phyloP scores from a whole-genome alignment of 2,888 invertebrate genomes.

The Nomada ruficornis region DNA sequence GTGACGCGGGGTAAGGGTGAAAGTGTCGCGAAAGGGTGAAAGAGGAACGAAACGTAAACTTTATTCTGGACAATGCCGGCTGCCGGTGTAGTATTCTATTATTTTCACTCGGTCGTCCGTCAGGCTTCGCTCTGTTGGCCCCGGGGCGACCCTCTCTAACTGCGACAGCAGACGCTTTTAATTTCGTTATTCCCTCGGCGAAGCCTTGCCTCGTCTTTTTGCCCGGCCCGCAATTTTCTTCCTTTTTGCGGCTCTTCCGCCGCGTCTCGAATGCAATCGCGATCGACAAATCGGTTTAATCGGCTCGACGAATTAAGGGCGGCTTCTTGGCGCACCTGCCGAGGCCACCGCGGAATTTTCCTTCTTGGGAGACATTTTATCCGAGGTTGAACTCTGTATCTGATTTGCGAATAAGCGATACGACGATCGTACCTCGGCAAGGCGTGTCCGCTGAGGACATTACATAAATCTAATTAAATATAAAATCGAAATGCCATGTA shows the following conservation, averaged over 20 bases:
- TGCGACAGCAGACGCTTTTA: constrained; percentile 74
- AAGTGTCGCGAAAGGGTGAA: constrained; percentile 50
- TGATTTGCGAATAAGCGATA: no score
- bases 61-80: constrained; percentile 80
- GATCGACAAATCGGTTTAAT: constrained; percentile 58
- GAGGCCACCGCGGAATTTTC: not conserved
- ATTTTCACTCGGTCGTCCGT: constrained; percentile 76
- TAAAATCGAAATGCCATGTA: no score
- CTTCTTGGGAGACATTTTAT: not conserved
- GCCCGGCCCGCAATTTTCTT: constrained; percentile 38
- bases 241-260: constrained; percentile 41
- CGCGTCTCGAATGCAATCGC: constrained; percentile 50
- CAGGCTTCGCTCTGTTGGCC: constrained; percentile 49
- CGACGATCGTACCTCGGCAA: no score
- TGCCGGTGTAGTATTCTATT: constrained; percentile 80
- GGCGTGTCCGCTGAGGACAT: no score
- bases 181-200: constrained; percentile 76
- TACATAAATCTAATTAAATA: no score
- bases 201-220: constrained; percentile 25
- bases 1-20: constrained; percentile 17
- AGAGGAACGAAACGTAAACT: constrained; percentile 78
- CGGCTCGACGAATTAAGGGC: constrained; percentile 35
- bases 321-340: not conserved
- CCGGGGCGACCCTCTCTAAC: constrained; percentile 51
- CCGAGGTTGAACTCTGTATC: no score